Base-by-base conservation (phyloP, 2,888 invertebrate species). In the Abrostola triplasia region DNA sequence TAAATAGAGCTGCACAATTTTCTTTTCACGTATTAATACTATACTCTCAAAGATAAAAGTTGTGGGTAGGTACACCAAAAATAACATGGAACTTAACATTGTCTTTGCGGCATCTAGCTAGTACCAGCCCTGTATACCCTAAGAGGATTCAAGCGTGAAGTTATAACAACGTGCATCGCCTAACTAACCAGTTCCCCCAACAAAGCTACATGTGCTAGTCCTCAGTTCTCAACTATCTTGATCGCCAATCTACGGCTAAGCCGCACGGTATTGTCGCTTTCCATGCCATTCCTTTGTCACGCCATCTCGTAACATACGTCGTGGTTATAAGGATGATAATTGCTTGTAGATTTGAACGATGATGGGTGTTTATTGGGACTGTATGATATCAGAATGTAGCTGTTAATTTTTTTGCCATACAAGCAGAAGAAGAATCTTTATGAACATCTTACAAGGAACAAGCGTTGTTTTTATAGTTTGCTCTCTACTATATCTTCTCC, bases 231-330 rank as follows among this genome's bases (percentile, higher is more conserved):
- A 9, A 47, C 44, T 24, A 47, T 47, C 44, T 47, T 9, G 44
- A 47, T 47, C 44, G 44, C 44, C 44, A 47, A 47, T 47, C 44
- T 24, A 47, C 44, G 13, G 44, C 44, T 47, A 24, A 24, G 24
- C 24, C 24, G 24, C 24, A 47, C 44, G 7, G 5, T n/a, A 44
- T 13, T 44, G 44, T 13, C 13, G 44, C 12, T 12, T 13, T 44
- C 44, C 44, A 9, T 24, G 24, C 9, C 9, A 47, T 24, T 47
- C 44, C 44, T 47, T 47, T 47, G 44, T 47, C 44, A 47, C 10
- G 24, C 13, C 44, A 47, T 13, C 44, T 7, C 13, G 24, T 47
- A 4, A 47, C 24, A 24, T 9, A 47, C 8, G 13, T 24, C 24
- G 8, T 47, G 8, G 44, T 9, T 10, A 24, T 47, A 47, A 47